Base-by-base conservation (phyloP, 2,113 vertebrate genomes). In the Microcebus griseorufus region DNA sequence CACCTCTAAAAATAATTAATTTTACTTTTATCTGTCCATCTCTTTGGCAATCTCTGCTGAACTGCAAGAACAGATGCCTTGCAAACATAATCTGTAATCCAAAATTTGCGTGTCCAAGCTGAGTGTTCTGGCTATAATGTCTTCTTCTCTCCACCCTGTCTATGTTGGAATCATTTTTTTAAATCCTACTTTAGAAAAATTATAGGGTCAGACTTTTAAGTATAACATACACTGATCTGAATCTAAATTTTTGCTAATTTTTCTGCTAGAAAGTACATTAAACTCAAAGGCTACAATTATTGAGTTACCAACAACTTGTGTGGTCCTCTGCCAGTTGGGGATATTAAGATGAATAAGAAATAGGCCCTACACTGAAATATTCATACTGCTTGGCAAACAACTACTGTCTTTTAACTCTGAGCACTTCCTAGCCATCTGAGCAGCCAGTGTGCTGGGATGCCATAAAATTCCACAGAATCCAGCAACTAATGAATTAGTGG, bases 1-100 rank as follows among this genome's bases (percentile, higher is more conserved):
- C 84, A 65, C n/a, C 73, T 87, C 64, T 90, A 34, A 83, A 95
- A 95, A 94, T 83, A 69, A 45, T 60, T 9, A 13, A 67, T 42
- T 87, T 82, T 64, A 45, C 1, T 83, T 70, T 90, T 42, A 48
- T 94, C n/a, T 34, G 17, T 48, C 32, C 55, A 32, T 29, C n/a
- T 96, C n/a, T 90, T 78, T 58, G 39, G 23, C 3, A 53, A 53
- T 89, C 48, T 64, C 75, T 25, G 37, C 48, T 58, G 73, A 90
- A 78, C 60, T 42, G 1, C 18, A 64, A 92, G 45, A 95, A 42
- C 3, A 88, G 58, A 42, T 29, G 16, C 75, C 51, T 65, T 11
- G 5, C 27, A 81, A 85, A 60, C 18, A 14, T 18, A 70, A 39
- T 73, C 69, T 79, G 9, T 39, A 75, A 62, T 37, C 32, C 48